Evolutionary conservation across 1,140 invertebrate genomes (phyloP).

Genomic region (Drosophila ironensis): DNA sequence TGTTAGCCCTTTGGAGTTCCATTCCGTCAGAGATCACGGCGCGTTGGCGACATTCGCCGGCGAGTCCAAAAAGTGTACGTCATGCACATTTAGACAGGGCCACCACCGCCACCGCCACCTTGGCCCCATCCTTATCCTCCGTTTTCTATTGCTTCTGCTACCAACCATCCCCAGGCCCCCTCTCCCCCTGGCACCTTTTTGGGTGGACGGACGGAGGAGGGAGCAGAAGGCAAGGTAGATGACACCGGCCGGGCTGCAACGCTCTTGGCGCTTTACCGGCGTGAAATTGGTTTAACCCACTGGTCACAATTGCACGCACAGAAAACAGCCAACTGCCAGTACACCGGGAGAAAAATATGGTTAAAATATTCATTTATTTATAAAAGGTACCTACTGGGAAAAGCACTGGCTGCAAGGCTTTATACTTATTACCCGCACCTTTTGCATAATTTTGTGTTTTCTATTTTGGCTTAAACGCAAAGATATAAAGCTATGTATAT

Average conservation of each 20-base stretch:
- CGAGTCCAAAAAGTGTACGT: constrained; percentile 73
- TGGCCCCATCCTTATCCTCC: neutral
- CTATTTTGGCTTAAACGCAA: no score
- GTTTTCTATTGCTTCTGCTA: neutral
- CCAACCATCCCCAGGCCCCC: neutral
- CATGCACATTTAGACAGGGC: constrained; percentile 67
- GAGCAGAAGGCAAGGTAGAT: constrained; percentile 61
- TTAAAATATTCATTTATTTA: no score
- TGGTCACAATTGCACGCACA: constrained; percentile 77
- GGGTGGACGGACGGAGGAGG: neutral
- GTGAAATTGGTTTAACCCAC: constrained; percentile 81
- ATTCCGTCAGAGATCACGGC: constrained; percentile 53
- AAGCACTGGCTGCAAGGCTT: no score
- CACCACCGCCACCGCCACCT: neutral
- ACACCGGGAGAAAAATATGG: constrained; percentile 7
- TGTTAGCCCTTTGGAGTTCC: no score
- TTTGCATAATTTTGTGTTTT: no score
- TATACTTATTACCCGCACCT: no score
- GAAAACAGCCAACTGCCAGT: neutral
- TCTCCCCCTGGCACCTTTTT: neutral
- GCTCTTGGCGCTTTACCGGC: constrained; percentile 77
- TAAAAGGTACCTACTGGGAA: no score
- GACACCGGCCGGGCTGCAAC: constrained; percentile 58
- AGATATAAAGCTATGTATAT: no score
- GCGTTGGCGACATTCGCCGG: constrained; percentile 59